Evolutionary conservation across 2,888 invertebrate species (phyloP), one percentile per base, ranked within the genome.

Genomic region (Hipparchia sbordonii): DNA sequence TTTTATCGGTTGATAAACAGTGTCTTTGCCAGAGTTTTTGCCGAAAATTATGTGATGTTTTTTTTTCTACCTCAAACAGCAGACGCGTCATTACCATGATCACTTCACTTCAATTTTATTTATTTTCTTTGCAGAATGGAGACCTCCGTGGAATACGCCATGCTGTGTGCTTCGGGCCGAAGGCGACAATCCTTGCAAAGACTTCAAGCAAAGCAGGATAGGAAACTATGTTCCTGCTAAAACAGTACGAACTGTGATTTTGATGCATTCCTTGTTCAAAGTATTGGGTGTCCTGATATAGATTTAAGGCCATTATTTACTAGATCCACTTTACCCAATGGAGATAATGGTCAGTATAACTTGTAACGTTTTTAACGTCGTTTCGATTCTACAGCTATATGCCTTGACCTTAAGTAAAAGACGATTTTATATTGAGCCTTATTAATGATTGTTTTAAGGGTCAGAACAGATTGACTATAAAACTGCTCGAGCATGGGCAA

Each of bases 101-200:
- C 39, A 39, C 39, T 39, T 39, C 39, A 39, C 39, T 39, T 39
- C 39, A 39, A 10, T 61, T 65, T 12, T 61, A 69, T 13, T 56
- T 57, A 13, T 60, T 9, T 67, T 23, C 0, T 23, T 75, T 72
- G 46, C 67, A 94, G 96, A 82, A 96, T 96, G 95, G 96, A 96
- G 83, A 89, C 94, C 0, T 95, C 96, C 3, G 95, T 96, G 9
- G 96, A 96, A 80, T 95, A 95, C 77, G 96, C 96, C 0, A 94
- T 96, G 93, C 85, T 96, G 61, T 94, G 94, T 74, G 93, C 94
- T 0, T 90, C 93, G 0, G 93, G 94, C 0, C 84, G 92, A 0
- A 88, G 93, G 52, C 85, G 89, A 9, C 90, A 93, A 74, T 93
- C 93, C 0, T 80, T 93, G 67, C 93, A 93, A 74, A 91, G 87